Percentiles rank a stretch among this genome's conserved stretches.
phyloP scores from a whole-genome alignment of 1,140 invertebrate species.

The Pectinophora gossypiella region DNA sequence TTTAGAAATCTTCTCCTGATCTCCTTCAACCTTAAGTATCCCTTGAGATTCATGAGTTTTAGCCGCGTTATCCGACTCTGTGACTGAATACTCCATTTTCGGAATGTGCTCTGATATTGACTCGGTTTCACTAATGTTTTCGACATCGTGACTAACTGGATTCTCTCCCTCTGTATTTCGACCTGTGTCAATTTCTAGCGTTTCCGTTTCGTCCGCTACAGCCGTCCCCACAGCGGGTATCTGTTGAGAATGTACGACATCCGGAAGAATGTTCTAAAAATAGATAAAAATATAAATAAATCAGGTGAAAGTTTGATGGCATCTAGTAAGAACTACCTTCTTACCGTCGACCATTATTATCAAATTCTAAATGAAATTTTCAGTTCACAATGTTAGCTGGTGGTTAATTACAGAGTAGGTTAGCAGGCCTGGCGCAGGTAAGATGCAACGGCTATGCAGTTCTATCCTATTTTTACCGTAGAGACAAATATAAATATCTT shows the following conservation, averaged over 20 bases:
- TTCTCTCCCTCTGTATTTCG: conserved; percentile 19
- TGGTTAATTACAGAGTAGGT: neutral
- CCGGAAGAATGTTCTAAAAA: conserved; percentile 73
- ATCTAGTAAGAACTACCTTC: too few species aligned
- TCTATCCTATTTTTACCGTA: conserved; percentile 37
- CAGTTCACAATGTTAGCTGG: neutral
- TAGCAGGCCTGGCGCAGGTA: conserved; percentile 7
- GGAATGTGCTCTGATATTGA: conserved; percentile 64
- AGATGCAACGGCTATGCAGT: conserved; percentile 26
- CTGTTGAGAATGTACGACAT: conserved; percentile 70
- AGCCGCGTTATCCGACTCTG: conserved; percentile 33
- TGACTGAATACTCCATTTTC: conserved; percentile 46
- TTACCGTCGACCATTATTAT: neutral
- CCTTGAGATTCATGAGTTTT: conserved; percentile 24
- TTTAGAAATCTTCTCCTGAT: conserved; percentile 28
- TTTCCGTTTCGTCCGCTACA: conserved; percentile 27
- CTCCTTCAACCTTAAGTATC: conserved; percentile 22
- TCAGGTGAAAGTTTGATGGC: conserved; percentile 7
- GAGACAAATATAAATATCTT: conserved; percentile 42
- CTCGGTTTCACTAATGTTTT: conserved; percentile 43
- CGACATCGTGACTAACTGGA: conserved; percentile 25
- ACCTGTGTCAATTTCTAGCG: conserved; percentile 27
- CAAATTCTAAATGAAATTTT: conserved; percentile 1
- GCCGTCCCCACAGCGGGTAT: conserved; percentile 38
- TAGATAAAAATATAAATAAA: conserved; percentile 65